Evolutionary conservation across 2,888 invertebrate genomes (phyloP), one percentile per base, ranked within the genome.

Genomic region (Pyrrhosoma nymphula): DNA sequence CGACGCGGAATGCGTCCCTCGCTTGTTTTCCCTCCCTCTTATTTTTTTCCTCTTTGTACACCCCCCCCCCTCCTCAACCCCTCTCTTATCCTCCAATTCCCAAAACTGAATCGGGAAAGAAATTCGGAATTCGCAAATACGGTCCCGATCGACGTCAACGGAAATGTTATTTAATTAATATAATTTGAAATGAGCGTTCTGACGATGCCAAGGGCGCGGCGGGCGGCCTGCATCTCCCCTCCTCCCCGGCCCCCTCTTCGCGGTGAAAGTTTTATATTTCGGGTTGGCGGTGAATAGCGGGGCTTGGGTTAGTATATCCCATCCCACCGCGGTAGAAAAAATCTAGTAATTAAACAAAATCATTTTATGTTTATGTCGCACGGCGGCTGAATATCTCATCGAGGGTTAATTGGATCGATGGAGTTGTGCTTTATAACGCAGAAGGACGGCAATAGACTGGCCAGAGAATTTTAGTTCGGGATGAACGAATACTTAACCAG

Each of bases 91-190:
- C 35, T 39, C 69, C n/a, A 69, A 26, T 39, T 69, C 91, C 91
- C 63, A 26, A 20, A 60, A 20, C 69, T 3, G 69, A 69, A 63
- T 75, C 47, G 93, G 10, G 93, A 93, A 93, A 93, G 93, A 93
- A 93, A 93, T 93, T 93, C 69, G 47, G 69, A 93, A 93, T 93
- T 93, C n/a, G 93, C 93, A 75, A 82, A 82, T 47, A 69, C 93
- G 93, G 69, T 69, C 47, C 93, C 69, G 69, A 93, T 93, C 93
- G 93, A 93, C 69, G 93, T 93, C 47, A 93, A n/a, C 69, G 69
- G 69, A 69, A 75, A 93, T 93, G 93, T 93, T 93, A 93, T 93
- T 93, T 93, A 93, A 93, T 93, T 93, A 93, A 93, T 93, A 75
- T 93, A 93, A 69, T 93, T 69, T 93, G 93, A 93, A 93, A 93